Evolutionary conservation across 2,888 invertebrate genomes (phyloP).

Genomic region (Apamea sordens): DNA sequence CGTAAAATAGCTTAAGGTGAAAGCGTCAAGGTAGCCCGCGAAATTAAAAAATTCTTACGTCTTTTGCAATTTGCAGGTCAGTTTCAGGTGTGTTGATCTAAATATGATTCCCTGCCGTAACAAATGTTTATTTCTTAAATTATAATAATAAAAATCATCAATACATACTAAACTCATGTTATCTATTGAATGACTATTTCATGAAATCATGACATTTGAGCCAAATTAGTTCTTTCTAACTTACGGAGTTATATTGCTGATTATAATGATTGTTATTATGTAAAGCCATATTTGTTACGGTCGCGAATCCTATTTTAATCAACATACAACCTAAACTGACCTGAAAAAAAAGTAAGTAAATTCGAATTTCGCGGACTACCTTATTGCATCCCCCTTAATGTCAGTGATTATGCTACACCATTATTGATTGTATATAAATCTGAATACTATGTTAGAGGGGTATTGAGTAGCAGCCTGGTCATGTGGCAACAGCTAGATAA

Average conservation of each 20-base stretch:
- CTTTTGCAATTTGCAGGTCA: background rate
- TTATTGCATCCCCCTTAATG: background rate
- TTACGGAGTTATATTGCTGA: background rate
- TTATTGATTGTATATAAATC: conserved; percentile 30
- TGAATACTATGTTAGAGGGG: conserved; percentile 20
- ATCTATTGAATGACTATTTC: too few species aligned
- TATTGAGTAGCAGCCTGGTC: conserved; percentile 39
- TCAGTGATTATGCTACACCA: conserved; percentile 43
- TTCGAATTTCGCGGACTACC: background rate
- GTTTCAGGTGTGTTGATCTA: background rate
- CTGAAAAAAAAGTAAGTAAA: background rate
- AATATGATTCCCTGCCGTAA: background rate
- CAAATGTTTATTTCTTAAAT: background rate
- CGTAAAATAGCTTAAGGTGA: conserved; percentile 36
- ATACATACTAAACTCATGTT: too few species aligned
- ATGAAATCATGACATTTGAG: background rate
- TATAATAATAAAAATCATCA: background rate
- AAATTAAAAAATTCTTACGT: background rate
- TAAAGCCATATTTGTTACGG: background rate
- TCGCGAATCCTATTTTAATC: background rate
- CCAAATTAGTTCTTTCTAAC: too few species aligned
- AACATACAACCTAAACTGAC: background rate
- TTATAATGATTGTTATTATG: background rate
- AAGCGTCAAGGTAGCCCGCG: background rate
- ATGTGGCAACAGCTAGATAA: conserved; percentile 28